phyloP scores from a whole-genome alignment of 2,888 invertebrate species.

The Drosophila hamatofila region DNA sequence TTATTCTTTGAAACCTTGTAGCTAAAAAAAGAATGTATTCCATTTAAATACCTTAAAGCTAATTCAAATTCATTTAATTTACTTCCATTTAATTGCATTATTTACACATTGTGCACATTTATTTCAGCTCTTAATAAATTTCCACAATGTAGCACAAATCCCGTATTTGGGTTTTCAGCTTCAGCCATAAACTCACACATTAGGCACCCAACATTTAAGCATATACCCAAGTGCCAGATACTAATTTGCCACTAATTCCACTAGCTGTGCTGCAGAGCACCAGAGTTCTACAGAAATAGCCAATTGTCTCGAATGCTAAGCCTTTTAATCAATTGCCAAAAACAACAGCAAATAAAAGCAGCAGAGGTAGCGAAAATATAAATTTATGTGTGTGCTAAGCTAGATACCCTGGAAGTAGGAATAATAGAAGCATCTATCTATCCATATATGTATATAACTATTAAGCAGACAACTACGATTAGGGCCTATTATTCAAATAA shows the following conservation, averaged over 20 bases:
- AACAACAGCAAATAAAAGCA: conserved; percentile 28
- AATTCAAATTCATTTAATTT: not conserved
- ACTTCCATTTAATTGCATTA: not conserved
- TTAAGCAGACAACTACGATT: no score
- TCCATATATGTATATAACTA: no score
- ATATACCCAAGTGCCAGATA: conserved; percentile 48
- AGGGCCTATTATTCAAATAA: no score
- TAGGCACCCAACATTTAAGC: conserved; percentile 70
- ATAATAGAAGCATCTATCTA: no score
- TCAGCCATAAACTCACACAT: conserved; percentile 74
- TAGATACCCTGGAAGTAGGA: conserved; percentile 13
- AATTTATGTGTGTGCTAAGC: not conserved
- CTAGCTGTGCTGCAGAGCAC: conserved; percentile 12
- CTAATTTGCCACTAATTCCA: conserved; percentile 70
- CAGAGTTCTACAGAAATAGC: conserved; percentile 30
- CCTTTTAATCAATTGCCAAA: conserved; percentile 80
- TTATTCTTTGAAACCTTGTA: no score
- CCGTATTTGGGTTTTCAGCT: conserved; percentile 20
- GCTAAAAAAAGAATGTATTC: no score
- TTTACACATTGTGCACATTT: not conserved
- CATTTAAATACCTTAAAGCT: no score
- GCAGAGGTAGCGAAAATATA: fast-evolving
- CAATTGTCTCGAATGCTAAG: conserved; percentile 76
- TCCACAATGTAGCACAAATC: conserved; percentile 25
- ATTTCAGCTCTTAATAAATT: not conserved